Base-by-base conservation (phyloP, 2,113 vertebrate species). In the Sceloporus undulatus region DNA sequence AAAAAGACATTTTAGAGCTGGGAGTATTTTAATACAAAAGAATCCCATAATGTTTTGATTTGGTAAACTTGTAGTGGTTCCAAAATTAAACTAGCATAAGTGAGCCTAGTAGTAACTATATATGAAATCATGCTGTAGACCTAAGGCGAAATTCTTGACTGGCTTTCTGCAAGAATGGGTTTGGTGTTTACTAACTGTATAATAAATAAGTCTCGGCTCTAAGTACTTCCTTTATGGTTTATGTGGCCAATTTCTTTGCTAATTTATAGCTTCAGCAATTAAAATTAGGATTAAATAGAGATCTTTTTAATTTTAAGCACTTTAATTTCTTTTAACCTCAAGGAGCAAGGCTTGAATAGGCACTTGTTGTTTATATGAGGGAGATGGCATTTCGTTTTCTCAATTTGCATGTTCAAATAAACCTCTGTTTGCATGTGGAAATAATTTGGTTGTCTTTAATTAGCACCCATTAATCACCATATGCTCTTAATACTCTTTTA, bases 231-330 rank as follows among this genome's bases (percentile, higher is more conserved):
- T 88, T 85, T 91, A 91, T 90, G 81, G 76, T 82, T 92, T 91
- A 88, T 87, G 65, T 74, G 86, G 87, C 73, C 65, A 85, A 80
- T 92, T 92, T 92, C 56, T 86, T 88, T 92, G 85, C 48, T 91
- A 83, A 87, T 88, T 11, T 10, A 84, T 82, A 87, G 76, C 29
- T 75, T 19, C 34, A 59, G 65, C 79, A 93, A 92, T 82, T 86
- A 62, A 92, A 92, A 92, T 86, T 54, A 89, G 91, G 48, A 91
- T 93, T 92, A 94, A 93, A 88, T 81, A 92, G 82, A 87, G 91
- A 93, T 92, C 85, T 90, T 1, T 89, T 95, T 85, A 78, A 87
- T 91, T 92, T 90, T 90, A 87, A 91, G 71, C 48, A 91, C 87
- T 70, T 93, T 86, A 90, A 83, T 93, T 95, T 94, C 91, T 92